Evolutionary conservation across 1,140 invertebrate genomes (phyloP).

Genomic region (Bombus difficillimus): DNA sequence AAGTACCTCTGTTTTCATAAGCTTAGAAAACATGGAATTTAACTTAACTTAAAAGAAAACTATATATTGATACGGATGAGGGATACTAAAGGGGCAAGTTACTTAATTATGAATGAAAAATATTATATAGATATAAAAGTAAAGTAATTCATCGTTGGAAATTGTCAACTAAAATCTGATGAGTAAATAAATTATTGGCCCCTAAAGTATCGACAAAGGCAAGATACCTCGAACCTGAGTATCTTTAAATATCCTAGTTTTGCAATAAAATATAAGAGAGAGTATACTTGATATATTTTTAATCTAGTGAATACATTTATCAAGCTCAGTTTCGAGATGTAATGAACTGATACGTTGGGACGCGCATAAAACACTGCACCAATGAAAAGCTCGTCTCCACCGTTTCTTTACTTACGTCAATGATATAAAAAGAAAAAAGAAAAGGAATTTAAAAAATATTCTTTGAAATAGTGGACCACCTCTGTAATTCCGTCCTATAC

Average conservation of each 20-base stretch:
- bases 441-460: conserved; percentile 28
- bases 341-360: conserved; percentile 37
- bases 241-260: neutral
- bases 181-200: neutral
- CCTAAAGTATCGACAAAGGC: conserved; percentile 16
- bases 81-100: conserved; percentile 9
- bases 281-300: neutral
- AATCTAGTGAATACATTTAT: neutral
- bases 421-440: conserved; percentile 11
- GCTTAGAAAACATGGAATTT: neutral
- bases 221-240: conserved; percentile 56
- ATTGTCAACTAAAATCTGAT: neutral
- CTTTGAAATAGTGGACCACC: conserved; percentile 73
- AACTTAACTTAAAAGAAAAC: neutral
- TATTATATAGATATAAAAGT: no score
- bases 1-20: neutral
- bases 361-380: conserved; percentile 75
- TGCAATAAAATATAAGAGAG: no score
- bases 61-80: neutral
- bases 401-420: conserved; percentile 21
- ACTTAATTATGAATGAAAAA: neutral
- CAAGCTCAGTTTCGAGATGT: conserved; percentile 51
- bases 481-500: conserved; percentile 51
- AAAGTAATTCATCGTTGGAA: neutral
- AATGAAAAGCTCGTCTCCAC: conserved; percentile 51